A percentile compares a stretch with the other conserved stretches of the same genome.
These are phyloP conservation scores for Notarius quadriscutis DNA, from an alignment of 2,113 vertebrate genomes.

Conservation along the genomic window DNA sequence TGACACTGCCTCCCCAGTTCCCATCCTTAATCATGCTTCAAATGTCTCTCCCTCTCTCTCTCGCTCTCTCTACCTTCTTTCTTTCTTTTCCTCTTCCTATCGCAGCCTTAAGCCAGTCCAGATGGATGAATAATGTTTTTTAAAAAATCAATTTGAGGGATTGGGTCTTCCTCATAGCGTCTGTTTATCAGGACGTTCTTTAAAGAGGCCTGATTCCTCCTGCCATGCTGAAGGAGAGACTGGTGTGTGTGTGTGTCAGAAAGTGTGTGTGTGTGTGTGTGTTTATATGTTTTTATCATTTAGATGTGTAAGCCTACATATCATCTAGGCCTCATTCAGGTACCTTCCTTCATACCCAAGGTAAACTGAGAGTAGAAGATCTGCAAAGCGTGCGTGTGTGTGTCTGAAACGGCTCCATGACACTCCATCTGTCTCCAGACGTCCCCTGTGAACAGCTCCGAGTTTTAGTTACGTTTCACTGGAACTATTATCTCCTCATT, in stretches of 20 bases:
- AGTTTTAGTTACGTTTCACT: constrained; percentile 60
- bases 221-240: constrained; percentile 35
- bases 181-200: constrained; percentile 57
- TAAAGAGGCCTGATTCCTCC: constrained; percentile 50
- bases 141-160: constrained; percentile 57
- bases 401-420: constrained; percentile 10
- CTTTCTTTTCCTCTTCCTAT: constrained; percentile 43
- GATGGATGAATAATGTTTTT: constrained; percentile 59
- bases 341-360: neutral
- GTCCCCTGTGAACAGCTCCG: constrained; percentile 28
- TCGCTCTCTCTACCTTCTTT: neutral
- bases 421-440: constrained; percentile 50
- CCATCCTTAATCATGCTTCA: constrained; percentile 48
- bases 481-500: constrained; percentile 57
- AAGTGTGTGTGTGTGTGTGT: neutral
- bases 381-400: neutral
- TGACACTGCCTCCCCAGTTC: constrained; percentile 46
- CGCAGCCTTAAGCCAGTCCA: constrained; percentile 54
- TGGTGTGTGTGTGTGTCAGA: neutral
- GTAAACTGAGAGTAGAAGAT: constrained; percentile 13
- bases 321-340: constrained; percentile 12
- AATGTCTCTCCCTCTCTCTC: constrained; percentile 38
- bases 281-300: neutral
- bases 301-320: neutral
- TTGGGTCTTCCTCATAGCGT: constrained; percentile 54